Percentiles rank a stretch among this genome's conserved stretches.
These are phyloP conservation scores for Bradypodion ventrale DNA, from an alignment of 2,797 vertebrate genomes.

Conservation along the genomic window DNA sequence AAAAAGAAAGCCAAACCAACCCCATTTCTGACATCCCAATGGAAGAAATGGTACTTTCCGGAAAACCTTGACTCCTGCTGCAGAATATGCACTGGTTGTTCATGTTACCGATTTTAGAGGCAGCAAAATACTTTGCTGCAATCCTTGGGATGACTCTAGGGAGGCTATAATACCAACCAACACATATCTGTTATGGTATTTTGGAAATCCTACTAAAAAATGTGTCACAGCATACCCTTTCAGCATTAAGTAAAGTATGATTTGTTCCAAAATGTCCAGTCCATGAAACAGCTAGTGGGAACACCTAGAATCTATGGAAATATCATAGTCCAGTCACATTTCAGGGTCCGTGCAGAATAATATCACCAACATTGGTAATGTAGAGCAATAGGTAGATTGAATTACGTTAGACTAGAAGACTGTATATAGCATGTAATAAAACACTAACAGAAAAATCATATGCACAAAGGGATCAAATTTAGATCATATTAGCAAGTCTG, in stretches of 20 bases:
- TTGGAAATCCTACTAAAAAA: background rate
- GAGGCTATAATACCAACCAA: background rate
- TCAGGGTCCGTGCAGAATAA: constrained; percentile 1
- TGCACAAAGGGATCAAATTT: background rate
- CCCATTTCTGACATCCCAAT: no score
- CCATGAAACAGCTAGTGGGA: constrained; percentile 6
- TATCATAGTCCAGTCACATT: background rate
- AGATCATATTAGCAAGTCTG: constrained; percentile 2
- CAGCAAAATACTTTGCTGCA: constrained; percentile 7
- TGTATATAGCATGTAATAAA: background rate
- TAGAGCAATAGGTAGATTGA: background rate
- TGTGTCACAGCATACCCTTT: background rate
- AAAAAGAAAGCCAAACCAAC: no score
- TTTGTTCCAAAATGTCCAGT: background rate
- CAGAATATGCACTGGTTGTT: no score
- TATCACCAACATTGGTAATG: background rate
- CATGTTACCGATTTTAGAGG: background rate
- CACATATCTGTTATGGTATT: background rate
- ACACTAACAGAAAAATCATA: background rate
- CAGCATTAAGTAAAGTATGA: background rate
- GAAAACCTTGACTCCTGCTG: no score
- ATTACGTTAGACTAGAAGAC: background rate
- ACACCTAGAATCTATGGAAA: background rate
- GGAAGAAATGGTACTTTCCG: no score
- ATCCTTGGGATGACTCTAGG: background rate